Percentiles rank a stretch among this genome's conserved stretches.
Conservation (phyloP, 2,113 vertebrate genomes). For the Ophthalmolycus amberensis region DNA sequence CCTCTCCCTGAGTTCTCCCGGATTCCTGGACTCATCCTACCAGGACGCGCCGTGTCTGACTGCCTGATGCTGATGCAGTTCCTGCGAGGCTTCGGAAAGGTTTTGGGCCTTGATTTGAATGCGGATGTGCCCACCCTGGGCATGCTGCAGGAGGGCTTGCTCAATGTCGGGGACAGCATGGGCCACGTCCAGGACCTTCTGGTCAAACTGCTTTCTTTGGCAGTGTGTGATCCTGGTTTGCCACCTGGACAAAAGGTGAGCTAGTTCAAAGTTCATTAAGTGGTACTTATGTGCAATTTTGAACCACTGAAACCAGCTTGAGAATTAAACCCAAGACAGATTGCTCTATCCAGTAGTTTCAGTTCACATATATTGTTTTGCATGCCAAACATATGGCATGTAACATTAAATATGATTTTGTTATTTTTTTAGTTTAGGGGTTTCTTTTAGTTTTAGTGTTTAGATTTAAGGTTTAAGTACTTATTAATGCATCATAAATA, state of each 20-base stretch:
- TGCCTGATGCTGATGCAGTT: constrained; percentile 99
- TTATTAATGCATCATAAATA: neutral
- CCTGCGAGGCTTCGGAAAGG: constrained; percentile 96
- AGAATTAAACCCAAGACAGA: neutral
- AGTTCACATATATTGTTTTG: neutral
- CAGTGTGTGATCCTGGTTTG: constrained; percentile 95
- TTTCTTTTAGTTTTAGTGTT: neutral
- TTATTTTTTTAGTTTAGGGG: neutral
- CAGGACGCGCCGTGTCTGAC: constrained; percentile 92
- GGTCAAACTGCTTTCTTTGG: constrained; percentile 94
- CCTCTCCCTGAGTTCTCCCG: constrained; percentile 93
- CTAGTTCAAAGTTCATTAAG: neutral
- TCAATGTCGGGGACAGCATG: constrained; percentile 96
- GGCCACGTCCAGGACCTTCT: constrained; percentile 97
- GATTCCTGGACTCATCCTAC: constrained; percentile 94
- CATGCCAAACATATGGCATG: neutral
- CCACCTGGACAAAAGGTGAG: constrained; percentile 94
- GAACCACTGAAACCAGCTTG: neutral
- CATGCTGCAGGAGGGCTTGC: constrained; percentile 94
- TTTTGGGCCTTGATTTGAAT: constrained; percentile 93
- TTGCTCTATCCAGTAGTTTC: neutral
- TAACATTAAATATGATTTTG: neutral
- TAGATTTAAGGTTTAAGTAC: neutral
- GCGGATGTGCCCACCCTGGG: constrained; percentile 92
- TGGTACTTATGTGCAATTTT: neutral